These are phyloP conservation scores for Anser cygnoides DNA, from an alignment of 2,113 vertebrate species.

Conservation along the genomic window DNA sequence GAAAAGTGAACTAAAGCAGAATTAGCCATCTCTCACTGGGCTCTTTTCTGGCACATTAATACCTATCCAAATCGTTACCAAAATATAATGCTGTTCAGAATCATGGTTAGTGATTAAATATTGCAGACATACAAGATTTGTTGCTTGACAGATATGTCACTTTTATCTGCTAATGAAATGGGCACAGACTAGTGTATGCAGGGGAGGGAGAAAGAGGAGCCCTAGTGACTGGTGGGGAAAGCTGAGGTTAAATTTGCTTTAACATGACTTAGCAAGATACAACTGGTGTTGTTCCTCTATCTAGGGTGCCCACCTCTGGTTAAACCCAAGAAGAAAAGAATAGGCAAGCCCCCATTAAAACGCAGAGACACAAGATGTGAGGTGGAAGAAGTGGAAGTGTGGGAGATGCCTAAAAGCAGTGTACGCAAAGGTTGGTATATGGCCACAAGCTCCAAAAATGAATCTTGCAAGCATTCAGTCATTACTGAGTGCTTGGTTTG, in stretches of 20 bases:
- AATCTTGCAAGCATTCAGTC: not conserved
- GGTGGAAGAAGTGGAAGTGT: slow-evolving; percentile 35
- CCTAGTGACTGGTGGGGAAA: not conserved
- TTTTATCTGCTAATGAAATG: not conserved
- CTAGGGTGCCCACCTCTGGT: slow-evolving; percentile 17
- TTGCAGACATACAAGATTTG: not conserved
- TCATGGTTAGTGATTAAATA: not conserved
- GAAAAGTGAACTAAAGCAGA: not conserved
- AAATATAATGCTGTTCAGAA: not conserved
- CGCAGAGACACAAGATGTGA: slow-evolving; percentile 57
- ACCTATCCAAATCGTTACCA: not conserved
- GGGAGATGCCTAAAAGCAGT: slow-evolving; percentile 41
- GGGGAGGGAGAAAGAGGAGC: not conserved
- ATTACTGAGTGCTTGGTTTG: not conserved
- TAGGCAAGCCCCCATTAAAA: slow-evolving; percentile 56
- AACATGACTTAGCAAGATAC: not conserved
- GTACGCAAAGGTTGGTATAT: slow-evolving; percentile 48
- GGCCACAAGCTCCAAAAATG: not conserved
- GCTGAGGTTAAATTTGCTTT: not conserved
- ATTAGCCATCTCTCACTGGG: not conserved
- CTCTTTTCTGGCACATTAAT: not conserved
- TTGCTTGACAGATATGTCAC: not conserved
- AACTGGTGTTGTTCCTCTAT: not conserved
- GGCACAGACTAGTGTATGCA: not conserved
- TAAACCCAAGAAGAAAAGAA: slow-evolving; percentile 65